A percentile compares a stretch with the other conserved stretches of the same genome.
phyloP scores from a whole-genome alignment of 2,113 vertebrate genomes.

The Leptobrachium ailaonicum region DNA sequence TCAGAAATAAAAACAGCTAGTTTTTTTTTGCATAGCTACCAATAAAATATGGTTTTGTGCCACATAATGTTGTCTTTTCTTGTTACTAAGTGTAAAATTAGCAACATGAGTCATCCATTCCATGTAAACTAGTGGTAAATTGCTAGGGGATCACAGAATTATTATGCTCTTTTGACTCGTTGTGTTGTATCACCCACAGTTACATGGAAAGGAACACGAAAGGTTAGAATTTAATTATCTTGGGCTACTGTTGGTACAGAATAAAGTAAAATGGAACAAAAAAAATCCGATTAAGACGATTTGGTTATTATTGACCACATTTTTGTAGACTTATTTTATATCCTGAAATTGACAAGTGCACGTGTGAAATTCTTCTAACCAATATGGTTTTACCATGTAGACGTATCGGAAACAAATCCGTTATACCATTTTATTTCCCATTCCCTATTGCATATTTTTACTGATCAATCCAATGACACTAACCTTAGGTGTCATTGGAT shows the following conservation, averaged over 20 bases:
- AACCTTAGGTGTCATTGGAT: too few species aligned
- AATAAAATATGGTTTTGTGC: constrained; percentile 35
- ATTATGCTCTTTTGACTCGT: constrained; percentile 36
- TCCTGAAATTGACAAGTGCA: too few species aligned
- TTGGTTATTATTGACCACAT: not conserved
- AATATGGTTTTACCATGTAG: too few species aligned
- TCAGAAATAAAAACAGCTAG: constrained; percentile 9
- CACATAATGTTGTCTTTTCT: constrained; percentile 41
- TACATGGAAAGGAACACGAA: constrained; percentile 29
- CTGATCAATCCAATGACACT: too few species aligned
- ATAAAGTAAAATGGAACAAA: not conserved
- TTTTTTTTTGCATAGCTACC: constrained; percentile 33
- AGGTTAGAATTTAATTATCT: constrained; percentile 9
- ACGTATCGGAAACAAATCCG: too few species aligned
- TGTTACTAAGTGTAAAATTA: constrained; percentile 44
- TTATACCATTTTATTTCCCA: too few species aligned
- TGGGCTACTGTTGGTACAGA: not conserved
- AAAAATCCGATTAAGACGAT: not conserved
- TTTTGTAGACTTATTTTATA: too few species aligned
- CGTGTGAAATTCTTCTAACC: too few species aligned
- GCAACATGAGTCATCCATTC: constrained; percentile 41
- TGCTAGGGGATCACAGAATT: constrained; percentile 23
- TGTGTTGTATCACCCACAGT: constrained; percentile 27
- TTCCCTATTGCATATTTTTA: too few species aligned
- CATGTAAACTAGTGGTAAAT: constrained; percentile 44